Conservation (phyloP, 1,140 invertebrate species). For the Brachionus angularis region DNA sequence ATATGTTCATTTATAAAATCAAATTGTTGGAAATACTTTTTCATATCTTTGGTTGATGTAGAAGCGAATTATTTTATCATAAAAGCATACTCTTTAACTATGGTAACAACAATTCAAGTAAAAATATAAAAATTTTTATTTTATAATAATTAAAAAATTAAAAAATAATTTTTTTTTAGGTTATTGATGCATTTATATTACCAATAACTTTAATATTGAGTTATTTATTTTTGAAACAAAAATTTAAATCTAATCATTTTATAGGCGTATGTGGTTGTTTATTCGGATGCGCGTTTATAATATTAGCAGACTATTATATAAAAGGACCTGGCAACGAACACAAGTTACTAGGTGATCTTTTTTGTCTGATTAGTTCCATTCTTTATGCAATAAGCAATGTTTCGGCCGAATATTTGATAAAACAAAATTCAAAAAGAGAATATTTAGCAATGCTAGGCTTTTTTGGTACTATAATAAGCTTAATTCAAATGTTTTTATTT, state of each 20-base stretch:
- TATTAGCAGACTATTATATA: slow-evolving; percentile 69
- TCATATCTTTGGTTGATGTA: slow-evolving; percentile 73
- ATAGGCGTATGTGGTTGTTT: slow-evolving; percentile 74
- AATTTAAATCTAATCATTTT: slow-evolving; percentile 70
- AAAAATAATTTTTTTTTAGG: background rate
- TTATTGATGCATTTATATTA: slow-evolving; percentile 65
- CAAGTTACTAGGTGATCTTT: slow-evolving; percentile 74
- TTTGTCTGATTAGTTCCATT: slow-evolving; percentile 73
- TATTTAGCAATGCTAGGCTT: slow-evolving; percentile 79
- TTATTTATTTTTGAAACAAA: slow-evolving; percentile 67
- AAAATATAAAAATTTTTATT: slow-evolving; percentile 37
- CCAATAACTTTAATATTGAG: slow-evolving; percentile 73
- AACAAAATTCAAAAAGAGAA: slow-evolving; percentile 72
- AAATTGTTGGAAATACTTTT: slow-evolving; percentile 69
- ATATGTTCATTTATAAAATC: too few relatives aligned
- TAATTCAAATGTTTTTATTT: slow-evolving; percentile 70
- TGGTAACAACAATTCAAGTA: slow-evolving; percentile 61
- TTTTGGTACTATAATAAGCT: slow-evolving; percentile 73
- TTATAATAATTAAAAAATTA: background rate
- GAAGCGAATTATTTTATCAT: slow-evolving; percentile 72
- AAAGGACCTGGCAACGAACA: slow-evolving; percentile 56
- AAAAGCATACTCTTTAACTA: slow-evolving; percentile 67
- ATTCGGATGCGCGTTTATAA: slow-evolving; percentile 74
- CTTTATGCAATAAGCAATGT: slow-evolving; percentile 77
- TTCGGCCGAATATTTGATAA: slow-evolving; percentile 75